These are phyloP conservation scores for Callospermophilus lateralis DNA, from an alignment of 2,113 vertebrate species.

Conservation along the genomic window DNA sequence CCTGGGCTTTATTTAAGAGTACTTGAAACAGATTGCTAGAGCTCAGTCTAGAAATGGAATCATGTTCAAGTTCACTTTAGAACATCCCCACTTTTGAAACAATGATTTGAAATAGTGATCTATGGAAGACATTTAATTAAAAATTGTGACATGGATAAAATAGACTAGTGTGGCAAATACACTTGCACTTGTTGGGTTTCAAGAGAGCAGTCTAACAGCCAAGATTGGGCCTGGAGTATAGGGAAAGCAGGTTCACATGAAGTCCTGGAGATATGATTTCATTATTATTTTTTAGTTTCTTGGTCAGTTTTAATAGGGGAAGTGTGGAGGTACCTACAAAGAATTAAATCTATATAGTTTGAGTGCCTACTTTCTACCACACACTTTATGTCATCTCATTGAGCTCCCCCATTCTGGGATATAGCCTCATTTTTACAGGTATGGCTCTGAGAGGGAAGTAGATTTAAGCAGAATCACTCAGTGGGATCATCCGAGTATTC, in stretches of 20 bases:
- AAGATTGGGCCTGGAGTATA: neutral
- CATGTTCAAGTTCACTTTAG: slow-evolving; percentile 27
- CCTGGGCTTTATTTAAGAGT: slow-evolving; percentile 35
- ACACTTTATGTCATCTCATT: neutral
- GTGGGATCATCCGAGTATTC: neutral
- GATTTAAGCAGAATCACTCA: neutral
- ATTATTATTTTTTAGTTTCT: neutral
- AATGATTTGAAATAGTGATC: slow-evolving; percentile 24
- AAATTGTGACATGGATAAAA: slow-evolving; percentile 27
- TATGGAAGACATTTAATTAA: neutral
- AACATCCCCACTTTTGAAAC: slow-evolving; percentile 17
- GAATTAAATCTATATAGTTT: slow-evolving; percentile 11
- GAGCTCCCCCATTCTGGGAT: neutral
- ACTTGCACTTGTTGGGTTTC: slow-evolving; percentile 22
- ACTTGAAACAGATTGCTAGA: slow-evolving; percentile 41
- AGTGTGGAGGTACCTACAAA: neutral
- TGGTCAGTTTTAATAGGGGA: slow-evolving; percentile 15
- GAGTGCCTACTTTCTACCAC: neutral
- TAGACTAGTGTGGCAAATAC: neutral
- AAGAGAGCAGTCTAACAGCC: neutral
- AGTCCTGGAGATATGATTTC: neutral
- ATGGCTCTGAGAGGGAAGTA: neutral
- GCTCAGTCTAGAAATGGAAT: slow-evolving; percentile 49
- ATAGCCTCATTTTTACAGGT: neutral
- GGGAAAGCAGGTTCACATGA: slow-evolving; percentile 6